phyloP scores from a whole-genome alignment of 1,140 invertebrate genomes.

The Apis florea region DNA sequence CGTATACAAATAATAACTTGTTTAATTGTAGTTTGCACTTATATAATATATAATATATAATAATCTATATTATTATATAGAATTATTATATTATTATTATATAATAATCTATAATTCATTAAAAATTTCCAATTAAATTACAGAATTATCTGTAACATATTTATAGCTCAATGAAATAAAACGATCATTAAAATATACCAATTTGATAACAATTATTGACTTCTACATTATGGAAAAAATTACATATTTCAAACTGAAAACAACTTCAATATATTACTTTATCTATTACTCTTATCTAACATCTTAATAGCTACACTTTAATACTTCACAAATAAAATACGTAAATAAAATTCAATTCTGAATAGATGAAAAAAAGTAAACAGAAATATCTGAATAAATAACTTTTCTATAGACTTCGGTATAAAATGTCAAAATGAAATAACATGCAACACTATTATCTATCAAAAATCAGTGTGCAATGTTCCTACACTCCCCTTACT shows the following conservation, averaged over 20 bases:
- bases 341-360: neutral
- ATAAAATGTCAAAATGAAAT: neutral
- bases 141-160: neutral
- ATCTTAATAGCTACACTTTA: neutral
- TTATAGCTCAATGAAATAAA: too few species aligned
- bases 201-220: too few species aligned
- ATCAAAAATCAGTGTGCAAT: conserved; percentile 68
- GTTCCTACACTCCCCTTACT: conserved; percentile 28
- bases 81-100: too few species aligned
- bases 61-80: too few species aligned
- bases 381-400: conserved; percentile 9
- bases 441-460: neutral
- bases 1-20: neutral
- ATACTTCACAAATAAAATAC: neutral
- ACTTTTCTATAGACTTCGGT: neutral
- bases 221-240: too few species aligned
- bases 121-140: too few species aligned
- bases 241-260: too few species aligned
- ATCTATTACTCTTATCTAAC: neutral
- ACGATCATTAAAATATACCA: neutral
- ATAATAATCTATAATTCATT: too few species aligned
- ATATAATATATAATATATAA: too few species aligned
- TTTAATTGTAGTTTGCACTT: neutral
- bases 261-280: too few species aligned
- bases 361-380: neutral